These are phyloP conservation scores for Excalfactoria chinensis DNA, from an alignment of 2,113 vertebrate species.

Conservation along the genomic window DNA sequence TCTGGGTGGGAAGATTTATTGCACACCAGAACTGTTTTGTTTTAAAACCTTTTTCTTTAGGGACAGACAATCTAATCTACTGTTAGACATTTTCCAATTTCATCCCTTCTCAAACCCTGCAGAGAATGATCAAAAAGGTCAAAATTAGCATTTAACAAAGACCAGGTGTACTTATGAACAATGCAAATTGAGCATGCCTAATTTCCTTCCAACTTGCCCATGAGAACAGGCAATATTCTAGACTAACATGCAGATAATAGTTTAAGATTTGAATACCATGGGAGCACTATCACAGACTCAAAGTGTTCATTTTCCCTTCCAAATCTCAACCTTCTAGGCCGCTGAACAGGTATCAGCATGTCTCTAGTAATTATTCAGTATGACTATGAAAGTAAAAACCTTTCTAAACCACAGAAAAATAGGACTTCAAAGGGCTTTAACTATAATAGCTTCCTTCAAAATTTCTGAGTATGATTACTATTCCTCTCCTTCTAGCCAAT, in stretches of 20 bases:
- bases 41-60: neutral
- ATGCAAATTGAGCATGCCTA: rapidly evolving
- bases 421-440: neutral
- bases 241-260: neutral
- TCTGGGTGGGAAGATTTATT: neutral
- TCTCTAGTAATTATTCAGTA: neutral
- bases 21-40: neutral
- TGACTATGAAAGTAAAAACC: neutral
- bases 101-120: neutral
- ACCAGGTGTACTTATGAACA: neutral
- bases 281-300: neutral
- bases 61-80: neutral
- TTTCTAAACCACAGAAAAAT: neutral
- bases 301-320: neutral
- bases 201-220: neutral
- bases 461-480: neutral
- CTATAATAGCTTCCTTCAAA: neutral
- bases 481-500: neutral
- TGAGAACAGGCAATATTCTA: neutral
- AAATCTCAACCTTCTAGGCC: neutral
- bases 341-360: neutral
- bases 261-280: neutral
- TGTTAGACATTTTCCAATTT: neutral
- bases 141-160: neutral
- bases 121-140: neutral